Evolutionary conservation across 2,888 invertebrate genomes (phyloP), one percentile per base, ranked within the genome.

Genomic region (Chromoteleia sp.): DNA sequence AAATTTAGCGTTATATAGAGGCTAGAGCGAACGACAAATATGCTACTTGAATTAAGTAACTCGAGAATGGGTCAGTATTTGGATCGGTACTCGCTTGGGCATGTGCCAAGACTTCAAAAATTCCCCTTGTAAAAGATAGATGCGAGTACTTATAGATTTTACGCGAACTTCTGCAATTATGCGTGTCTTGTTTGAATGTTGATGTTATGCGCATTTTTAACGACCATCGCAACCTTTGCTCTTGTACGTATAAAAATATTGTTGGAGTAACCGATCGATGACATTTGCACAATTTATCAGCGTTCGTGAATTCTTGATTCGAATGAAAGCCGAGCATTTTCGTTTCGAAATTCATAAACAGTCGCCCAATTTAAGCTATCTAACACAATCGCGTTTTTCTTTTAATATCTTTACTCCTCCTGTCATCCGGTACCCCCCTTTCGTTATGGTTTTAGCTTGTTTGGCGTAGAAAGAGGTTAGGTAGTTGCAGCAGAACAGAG

Each of bases 51-150:
- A 70, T 70, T 48, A 58, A 70, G 39, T 58, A 58, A 70, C 43
- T 58, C 8, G 48, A 58, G 70, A 43, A 58, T 71, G 41, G 59
- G 71, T 59, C 59, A 59, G 50, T 71, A 50, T 50, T 71, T 71
- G 71, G 59, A 59, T 59, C 39, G 39, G 59, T 59, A 48, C 25
- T 30, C 50, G 21, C 41, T 59, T 59, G 59, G 52, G 50, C 19
- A 14, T 12, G 29, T 39, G 71, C 71, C 71, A 71, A 71, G n/a
- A 25, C 25, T 48, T 59, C 50, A 70, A 70, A 58, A 48, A 58
- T 48, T 58, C 39, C 25, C 39, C 17, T 41, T 56, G 52, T 21
- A 33, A 36, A 68, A 68, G 67, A 68, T 54, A 52, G 54, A 68
- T 43, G 67, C 52, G 12, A 39, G 65, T 41, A 19, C 54, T 68